A percentile compares a stretch with the other conserved stretches of the same genome.
Conservation (phyloP, 2,797 vertebrate species). For the Chrysolophus pictus region DNA sequence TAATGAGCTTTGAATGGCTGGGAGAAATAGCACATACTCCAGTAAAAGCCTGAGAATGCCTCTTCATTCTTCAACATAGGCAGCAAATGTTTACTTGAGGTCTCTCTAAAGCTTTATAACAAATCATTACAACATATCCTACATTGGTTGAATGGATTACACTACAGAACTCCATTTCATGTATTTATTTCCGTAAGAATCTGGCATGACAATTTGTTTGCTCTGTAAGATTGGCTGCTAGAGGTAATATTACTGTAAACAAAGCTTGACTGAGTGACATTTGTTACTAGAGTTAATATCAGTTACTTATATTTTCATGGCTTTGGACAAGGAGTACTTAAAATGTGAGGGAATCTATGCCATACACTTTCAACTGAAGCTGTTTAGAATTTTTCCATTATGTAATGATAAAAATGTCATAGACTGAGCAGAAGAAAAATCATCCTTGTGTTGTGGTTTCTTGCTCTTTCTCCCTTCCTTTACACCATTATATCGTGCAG, state of each 20-base stretch:
- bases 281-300: neutral
- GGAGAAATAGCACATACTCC: slow-evolving; percentile 51
- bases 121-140: slow-evolving; percentile 11
- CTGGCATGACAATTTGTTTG: neutral
- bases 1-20: slow-evolving; percentile 70
- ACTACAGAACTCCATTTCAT: neutral
- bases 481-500: neutral
- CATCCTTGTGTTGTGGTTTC: neutral
- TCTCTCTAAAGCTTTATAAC: slow-evolving; percentile 17
- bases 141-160: neutral
- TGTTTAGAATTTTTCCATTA: neutral
- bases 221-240: neutral
- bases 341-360: slow-evolving; percentile 14
- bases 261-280: neutral
- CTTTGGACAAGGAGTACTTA: neutral
- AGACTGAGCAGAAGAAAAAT: neutral
- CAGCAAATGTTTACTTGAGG: slow-evolving; percentile 56
- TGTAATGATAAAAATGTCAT: neutral
- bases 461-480: neutral
- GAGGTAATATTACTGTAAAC: slow-evolving; percentile 13
- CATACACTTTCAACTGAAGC: neutral
- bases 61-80: slow-evolving; percentile 10
- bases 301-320: slow-evolving; percentile 6
- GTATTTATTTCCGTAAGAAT: slow-evolving; percentile 18
- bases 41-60: slow-evolving; percentile 54